These are phyloP conservation scores for Drosophila phalerata DNA, from an alignment of 2,888 invertebrate species.

Conservation along the genomic window DNA sequence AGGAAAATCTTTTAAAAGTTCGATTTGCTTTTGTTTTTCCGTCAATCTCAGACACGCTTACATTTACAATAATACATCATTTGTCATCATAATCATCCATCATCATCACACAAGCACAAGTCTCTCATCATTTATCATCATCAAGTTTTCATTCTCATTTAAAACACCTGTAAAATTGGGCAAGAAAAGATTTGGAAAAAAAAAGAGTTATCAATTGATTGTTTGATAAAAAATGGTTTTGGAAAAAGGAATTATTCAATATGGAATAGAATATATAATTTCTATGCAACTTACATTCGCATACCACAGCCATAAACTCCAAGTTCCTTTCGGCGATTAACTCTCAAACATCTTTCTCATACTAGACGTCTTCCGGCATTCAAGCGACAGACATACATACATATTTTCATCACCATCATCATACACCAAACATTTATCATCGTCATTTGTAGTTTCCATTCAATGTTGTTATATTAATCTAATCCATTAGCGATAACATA, in stretches of 20 bases:
- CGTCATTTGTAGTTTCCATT: slow-evolving; percentile 30
- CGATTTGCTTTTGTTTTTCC: slow-evolving; percentile 17
- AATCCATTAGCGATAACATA: slow-evolving; percentile 49
- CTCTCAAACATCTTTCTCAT: slow-evolving; percentile 23
- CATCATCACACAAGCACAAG: slow-evolving; percentile 55
- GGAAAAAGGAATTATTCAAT: slow-evolving; percentile 3
- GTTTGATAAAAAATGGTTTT: neutral
- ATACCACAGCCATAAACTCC: slow-evolving; percentile 64
- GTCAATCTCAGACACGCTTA: slow-evolving; percentile 39
- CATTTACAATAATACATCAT: slow-evolving; percentile 39
- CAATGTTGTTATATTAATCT: slow-evolving; percentile 46
- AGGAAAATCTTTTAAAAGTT: slow-evolving; percentile 40
- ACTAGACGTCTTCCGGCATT: slow-evolving; percentile 36
- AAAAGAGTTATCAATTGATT: slow-evolving; percentile 22
- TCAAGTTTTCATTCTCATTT: slow-evolving; percentile 52
- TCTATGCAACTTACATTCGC: slow-evolving; percentile 69
- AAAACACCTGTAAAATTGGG: slow-evolving; percentile 46
- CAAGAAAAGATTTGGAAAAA: slow-evolving; percentile 10
- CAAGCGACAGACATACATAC: slow-evolving; percentile 40
- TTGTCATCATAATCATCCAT: slow-evolving; percentile 44
- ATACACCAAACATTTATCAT: slow-evolving; percentile 6
- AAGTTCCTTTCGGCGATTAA: slow-evolving; percentile 43
- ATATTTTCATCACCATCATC: slow-evolving; percentile 9
- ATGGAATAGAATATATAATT: slow-evolving; percentile 20
- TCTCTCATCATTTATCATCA: slow-evolving; percentile 44